Evolutionary conservation across 2,888 invertebrate species (phyloP), one percentile per base, ranked within the genome.

Genomic region (Watsonalla binaria): DNA sequence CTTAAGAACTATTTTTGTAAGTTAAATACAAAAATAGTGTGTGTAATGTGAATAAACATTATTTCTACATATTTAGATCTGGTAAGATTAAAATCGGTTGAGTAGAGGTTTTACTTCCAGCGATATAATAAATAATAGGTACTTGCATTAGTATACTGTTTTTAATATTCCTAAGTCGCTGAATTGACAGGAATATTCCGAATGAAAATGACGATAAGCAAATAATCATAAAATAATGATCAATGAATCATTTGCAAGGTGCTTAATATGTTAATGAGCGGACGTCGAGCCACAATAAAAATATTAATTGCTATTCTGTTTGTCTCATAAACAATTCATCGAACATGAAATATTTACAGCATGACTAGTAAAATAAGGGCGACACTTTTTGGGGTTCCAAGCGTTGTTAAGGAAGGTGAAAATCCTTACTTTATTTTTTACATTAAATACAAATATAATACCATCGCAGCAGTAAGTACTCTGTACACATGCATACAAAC

Each of bases 241-340:
- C 73, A 65, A 79, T 81, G 24, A 70, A 79, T 49, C 37, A 78
- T 80, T 76, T 66, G 69, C 71, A 70, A 66, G 64, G 58, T 62
- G 72, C 66, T 86, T 78, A 81, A 87, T 87, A 87, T 42, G 11
- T 89, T 85, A 77, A 89, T 86, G 86, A 84, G 79, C 60, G 52
- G 66, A 67, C 70, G 70, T 69, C 66, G 76, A 73, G 54, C 62
- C 63, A 68, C 76, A 74, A 86, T 90, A 89, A 90, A 88, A 89
- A 84, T 84, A 84, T 86, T 90, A 88, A 89, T 86, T 83, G 81
- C 80, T 74, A 72, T 69, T 76, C 77, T 79, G 78, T 81, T 72
- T 72, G 76, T 68, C 75, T 81, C 88, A 75, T 89, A 82, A 88
- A 86, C 66, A 72, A 73, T 72, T 76, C 68, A 73, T 69, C 67